Evolutionary conservation across 2,797 vertebrate species (phyloP).

Genomic region (Falco concolor): DNA sequence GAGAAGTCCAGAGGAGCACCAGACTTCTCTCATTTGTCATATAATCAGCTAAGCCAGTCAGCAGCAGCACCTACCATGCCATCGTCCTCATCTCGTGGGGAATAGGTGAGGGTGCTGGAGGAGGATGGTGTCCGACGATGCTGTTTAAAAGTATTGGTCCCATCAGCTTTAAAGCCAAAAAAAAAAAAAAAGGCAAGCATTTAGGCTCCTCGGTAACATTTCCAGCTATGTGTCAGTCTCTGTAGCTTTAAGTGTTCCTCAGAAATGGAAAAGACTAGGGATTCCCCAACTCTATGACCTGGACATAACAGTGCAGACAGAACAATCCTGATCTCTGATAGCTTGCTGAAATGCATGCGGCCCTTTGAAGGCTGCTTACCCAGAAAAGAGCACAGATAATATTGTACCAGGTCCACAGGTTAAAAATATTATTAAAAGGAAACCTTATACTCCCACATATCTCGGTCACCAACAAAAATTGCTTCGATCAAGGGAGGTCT

Average conservation of each 20-base stretch:
- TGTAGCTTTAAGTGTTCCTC: not conserved
- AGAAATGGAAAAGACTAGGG: not conserved
- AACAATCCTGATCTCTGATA: not conserved
- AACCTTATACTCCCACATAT: not conserved
- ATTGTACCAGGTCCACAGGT: not conserved
- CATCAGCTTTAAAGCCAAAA: constrained; percentile 78
- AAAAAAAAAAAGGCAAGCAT: not conserved
- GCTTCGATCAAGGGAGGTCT: not conserved
- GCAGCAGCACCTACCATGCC: constrained; percentile 82
- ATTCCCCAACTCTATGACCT: not conserved
- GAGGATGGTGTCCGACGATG: constrained; percentile 95
- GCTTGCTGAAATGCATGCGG: not conserved
- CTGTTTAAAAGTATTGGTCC: constrained; percentile 87
- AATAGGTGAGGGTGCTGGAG: constrained; percentile 92
- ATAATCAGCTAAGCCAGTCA: not conserved
- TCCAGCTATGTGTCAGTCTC: not conserved
- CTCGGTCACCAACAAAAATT: not conserved
- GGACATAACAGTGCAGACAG: not conserved
- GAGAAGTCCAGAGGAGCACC: not conserved
- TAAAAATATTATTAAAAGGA: not conserved
- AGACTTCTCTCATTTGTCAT: not conserved
- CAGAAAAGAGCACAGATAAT: not conserved
- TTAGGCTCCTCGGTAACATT: not conserved
- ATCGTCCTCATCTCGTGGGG: constrained; percentile 91
- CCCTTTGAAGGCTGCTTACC: not conserved